A percentile compares a stretch with the other conserved stretches of the same genome.
Evolutionary conservation across 1,140 invertebrate genomes (phyloP).

Genomic region (Lepidurus packardi): DNA sequence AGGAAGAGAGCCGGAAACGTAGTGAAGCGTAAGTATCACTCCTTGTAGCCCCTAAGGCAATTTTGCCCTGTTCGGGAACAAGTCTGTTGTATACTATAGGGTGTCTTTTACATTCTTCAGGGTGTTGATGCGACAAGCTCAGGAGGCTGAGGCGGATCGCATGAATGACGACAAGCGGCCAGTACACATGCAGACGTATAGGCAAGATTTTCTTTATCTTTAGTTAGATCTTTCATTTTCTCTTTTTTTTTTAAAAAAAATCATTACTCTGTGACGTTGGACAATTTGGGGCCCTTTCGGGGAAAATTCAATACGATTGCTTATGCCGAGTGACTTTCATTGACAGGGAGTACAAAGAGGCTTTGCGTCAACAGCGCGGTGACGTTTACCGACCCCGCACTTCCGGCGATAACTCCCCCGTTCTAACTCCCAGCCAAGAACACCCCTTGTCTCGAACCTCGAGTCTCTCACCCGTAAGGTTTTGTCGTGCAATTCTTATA

Average conservation of each 20-base stretch:
- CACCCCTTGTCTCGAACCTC: slow-evolving; percentile 25
- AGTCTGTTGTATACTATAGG: not conserved
- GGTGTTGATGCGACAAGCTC: slow-evolving; percentile 25
- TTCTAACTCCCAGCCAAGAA: slow-evolving; percentile 32
- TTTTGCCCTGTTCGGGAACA: not conserved
- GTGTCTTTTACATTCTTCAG: not conserved
- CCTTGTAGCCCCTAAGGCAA: not conserved
- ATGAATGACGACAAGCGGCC: slow-evolving; percentile 55
- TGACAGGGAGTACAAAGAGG: slow-evolving; percentile 76
- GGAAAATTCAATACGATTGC: slow-evolving; percentile 6
- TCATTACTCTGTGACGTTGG: not conserved
- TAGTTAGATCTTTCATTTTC: slow-evolving; percentile 26
- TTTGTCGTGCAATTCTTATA: not conserved
- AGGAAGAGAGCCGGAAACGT: slow-evolving; percentile 22
- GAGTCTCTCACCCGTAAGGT: slow-evolving; percentile 11
- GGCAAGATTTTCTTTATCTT: slow-evolving; percentile 50
- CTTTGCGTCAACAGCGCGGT: slow-evolving; percentile 67
- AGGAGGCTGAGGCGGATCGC: not conserved
- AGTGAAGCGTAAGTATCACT: not conserved
- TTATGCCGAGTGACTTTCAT: slow-evolving; percentile 12
- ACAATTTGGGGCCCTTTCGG: not conserved
- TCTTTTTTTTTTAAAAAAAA: slow-evolving; percentile 17
- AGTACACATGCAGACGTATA: slow-evolving; percentile 75
- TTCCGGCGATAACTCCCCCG: slow-evolving; percentile 31
- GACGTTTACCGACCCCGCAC: slow-evolving; percentile 54